A percentile compares a stretch with the other conserved stretches of the same genome.
Conservation (phyloP, 2,113 vertebrate species). For the Oreamnos americanus region DNA sequence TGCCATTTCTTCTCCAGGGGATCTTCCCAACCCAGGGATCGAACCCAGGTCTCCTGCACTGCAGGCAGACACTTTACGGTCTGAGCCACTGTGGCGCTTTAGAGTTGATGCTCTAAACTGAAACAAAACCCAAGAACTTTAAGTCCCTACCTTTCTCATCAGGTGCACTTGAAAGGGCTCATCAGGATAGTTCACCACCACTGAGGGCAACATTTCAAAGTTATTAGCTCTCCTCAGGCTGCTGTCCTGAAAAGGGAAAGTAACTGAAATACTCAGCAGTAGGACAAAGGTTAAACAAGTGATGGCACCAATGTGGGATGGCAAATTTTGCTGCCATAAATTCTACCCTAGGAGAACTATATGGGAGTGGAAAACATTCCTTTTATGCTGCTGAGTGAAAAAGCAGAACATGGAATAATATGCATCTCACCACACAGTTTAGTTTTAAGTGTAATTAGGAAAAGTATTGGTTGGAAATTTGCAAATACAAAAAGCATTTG, state of each 20-base stretch:
- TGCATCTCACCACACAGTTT: neutral
- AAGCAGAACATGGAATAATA: neutral
- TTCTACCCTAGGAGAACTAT: neutral
- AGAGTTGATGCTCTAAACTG: neutral
- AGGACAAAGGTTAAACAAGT: neutral
- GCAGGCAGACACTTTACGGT: neutral
- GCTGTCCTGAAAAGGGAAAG: neutral
- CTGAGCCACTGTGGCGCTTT: neutral
- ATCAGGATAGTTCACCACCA: neutral
- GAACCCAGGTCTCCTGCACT: accelerated
- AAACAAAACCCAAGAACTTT: neutral
- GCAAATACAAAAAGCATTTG: neutral
- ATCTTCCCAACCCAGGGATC: neutral
- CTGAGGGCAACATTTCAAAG: neutral
- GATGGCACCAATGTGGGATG: neutral
- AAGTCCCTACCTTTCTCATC: neutral
- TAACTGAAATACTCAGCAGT: neutral
- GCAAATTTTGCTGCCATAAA: neutral
- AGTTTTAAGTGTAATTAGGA: neutral
- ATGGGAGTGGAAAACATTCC: neutral
- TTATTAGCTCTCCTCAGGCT: neutral
- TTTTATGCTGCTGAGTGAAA: neutral
- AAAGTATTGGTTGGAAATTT: neutral
- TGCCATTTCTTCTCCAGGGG: neutral
- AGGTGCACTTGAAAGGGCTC: neutral